A percentile compares a stretch with the other conserved stretches of the same genome.
Evolutionary conservation across 1,140 invertebrate species (phyloP).

Genomic region (Orchestia grillus): DNA sequence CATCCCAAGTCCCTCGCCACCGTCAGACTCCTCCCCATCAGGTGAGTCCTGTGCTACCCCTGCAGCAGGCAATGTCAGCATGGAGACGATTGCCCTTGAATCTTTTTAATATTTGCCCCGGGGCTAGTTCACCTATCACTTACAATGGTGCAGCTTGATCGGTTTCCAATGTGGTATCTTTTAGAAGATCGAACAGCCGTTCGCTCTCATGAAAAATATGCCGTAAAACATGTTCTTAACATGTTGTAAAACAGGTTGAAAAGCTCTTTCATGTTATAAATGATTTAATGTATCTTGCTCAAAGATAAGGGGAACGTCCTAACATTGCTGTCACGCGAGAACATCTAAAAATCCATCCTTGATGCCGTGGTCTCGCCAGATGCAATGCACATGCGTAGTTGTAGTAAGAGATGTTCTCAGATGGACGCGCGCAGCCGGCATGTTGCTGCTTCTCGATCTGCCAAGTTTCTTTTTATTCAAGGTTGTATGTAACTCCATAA

Average conservation of each 20-base stretch:
- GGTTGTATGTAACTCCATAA: no score
- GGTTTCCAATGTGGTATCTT: not conserved
- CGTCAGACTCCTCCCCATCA: not conserved
- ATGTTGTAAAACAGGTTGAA: no score
- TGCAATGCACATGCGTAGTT: not conserved
- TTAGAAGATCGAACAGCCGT: not conserved
- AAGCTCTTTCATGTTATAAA: no score
- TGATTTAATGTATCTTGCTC: no score
- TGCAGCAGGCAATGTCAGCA: not conserved
- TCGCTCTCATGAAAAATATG: no score
- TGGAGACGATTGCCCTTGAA: not conserved
- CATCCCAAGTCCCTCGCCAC: not conserved
- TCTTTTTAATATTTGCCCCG: not conserved
- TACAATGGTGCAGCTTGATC: not conserved
- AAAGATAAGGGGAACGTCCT: no score
- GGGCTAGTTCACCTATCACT: not conserved
- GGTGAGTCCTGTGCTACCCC: not conserved
- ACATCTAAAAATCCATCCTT: no score
- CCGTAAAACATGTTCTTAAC: no score
- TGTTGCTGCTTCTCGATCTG: not conserved
- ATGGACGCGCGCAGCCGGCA: no score
- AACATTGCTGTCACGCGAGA: no score
- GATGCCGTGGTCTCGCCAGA: not conserved
- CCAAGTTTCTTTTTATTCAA: not conserved
- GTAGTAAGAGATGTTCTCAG: not conserved